These are phyloP conservation scores for Diloba caeruleocephala DNA, from an alignment of 2,888 invertebrate species.

Conservation along the genomic window DNA sequence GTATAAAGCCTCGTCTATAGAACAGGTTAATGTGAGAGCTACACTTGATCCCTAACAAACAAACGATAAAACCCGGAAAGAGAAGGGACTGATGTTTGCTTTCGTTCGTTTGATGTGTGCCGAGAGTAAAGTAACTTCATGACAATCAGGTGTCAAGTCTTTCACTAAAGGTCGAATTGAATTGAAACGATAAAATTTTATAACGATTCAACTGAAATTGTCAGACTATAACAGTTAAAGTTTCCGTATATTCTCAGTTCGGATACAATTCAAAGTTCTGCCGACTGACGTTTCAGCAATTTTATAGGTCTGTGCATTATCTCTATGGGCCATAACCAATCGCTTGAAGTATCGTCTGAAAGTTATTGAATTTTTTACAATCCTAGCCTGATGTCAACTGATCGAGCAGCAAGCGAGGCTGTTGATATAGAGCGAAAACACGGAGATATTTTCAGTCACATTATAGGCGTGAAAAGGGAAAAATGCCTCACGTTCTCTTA, in stretches of 20 bases:
- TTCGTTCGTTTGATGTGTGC: slow-evolving; percentile 3
- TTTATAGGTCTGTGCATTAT: slow-evolving; percentile 18
- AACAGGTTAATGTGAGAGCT: slow-evolving; percentile 17
- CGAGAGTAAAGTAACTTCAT: slow-evolving; percentile 7
- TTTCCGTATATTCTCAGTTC: slow-evolving; percentile 8
- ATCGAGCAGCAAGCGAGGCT: neutral
- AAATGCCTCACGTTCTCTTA: slow-evolving; percentile 32
- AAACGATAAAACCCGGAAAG: slow-evolving; percentile 18
- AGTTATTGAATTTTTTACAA: slow-evolving; percentile 24
- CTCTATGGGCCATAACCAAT: slow-evolving; percentile 1
- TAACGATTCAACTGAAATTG: slow-evolving; percentile 20
- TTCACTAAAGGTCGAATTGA: slow-evolving; percentile 11
- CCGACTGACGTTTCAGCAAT: slow-evolving; percentile 18
- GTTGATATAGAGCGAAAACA: slow-evolving; percentile 1
- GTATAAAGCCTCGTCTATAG: slow-evolving; percentile 3
- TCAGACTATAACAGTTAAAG: slow-evolving; percentile 11
- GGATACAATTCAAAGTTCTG: slow-evolving; percentile 17
- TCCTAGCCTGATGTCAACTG: neutral
- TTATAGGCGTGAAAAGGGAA: slow-evolving; percentile 6
- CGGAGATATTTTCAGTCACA: slow-evolving; percentile 11
- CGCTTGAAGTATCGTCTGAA: slow-evolving; percentile 14
- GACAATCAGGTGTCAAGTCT: slow-evolving; percentile 24
- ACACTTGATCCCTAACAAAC: slow-evolving; percentile 32
- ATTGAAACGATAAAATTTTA: slow-evolving; percentile 13
- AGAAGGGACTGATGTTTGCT: slow-evolving; percentile 27